Base-by-base conservation (phyloP, 2,113 vertebrate species). In the Gadus chalcogrammus region DNA sequence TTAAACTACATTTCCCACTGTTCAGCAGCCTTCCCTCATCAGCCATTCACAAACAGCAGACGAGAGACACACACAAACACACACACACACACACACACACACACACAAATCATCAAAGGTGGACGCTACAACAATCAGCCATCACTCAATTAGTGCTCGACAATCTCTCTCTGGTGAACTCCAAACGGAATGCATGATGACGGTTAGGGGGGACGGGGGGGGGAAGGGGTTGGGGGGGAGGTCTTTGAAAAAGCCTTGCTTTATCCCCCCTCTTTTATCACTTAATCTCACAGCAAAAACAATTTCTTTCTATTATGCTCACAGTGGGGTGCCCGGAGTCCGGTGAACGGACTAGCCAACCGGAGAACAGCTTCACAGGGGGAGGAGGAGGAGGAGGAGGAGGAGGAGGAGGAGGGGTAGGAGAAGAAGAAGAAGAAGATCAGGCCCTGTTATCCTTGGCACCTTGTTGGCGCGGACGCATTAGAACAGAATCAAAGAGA, bases 251-350 rank as follows among this genome's bases (percentile, higher is more conserved):
- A 87, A 82, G 79, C 77, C 64, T 76, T 78, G 76, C 82, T 85
- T 82, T 80, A 8, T 9, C 42, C 79, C 78, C 75, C 88, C 88
- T 88, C 79, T 74, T 88, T 88, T 89, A 90, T 90, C 85, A 64
- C 82, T 85, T 90, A 83, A 89, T 91, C 89, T 90, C 82, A 79
- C 76, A 78, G 82, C 82, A 84, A 89, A 48, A 90, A 90, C 85
- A 84, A 89, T 90, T 88, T 89, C 85, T 85, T 82, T 82, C 85
- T 89, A 90, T 91, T 89, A 90, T 91, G 86, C 84, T 88, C 90
- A 63, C 88, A 80, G 85, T 82, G 68, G 87, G 91, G 76, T 70
- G 80, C 67, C 82, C 70, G 78, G 74, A 84, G 85, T 89, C 84
- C 86, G 82, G 80, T 73, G 82, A 89, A 84, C 8, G 12, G 42